Percentiles rank a stretch among this genome's conserved stretches.
Evolutionary conservation across 1,140 invertebrate genomes (phyloP).

Genomic region (Magallana ariakensis): DNA sequence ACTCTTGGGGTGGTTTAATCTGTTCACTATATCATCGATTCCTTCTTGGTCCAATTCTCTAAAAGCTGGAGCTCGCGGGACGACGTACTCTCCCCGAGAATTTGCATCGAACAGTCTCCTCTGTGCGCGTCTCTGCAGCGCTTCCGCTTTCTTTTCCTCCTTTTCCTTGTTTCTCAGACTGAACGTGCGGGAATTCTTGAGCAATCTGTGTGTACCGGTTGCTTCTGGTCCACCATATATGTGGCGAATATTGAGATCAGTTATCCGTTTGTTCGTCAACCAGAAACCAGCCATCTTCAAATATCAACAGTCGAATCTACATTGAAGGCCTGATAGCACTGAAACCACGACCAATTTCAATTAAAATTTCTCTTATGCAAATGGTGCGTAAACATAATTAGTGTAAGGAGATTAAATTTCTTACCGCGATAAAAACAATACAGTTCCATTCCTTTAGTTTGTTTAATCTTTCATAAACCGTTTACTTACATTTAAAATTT

Average conservation of each 20-base stretch:
- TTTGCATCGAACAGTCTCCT: constrained; percentile 20
- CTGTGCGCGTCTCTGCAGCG: neutral
- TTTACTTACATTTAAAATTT: neutral
- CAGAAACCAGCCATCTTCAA: neutral
- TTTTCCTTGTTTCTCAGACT: constrained; percentile 10
- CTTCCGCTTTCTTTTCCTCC: neutral
- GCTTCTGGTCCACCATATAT: constrained; percentile 6
- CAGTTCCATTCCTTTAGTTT: neutral
- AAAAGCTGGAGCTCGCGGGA: constrained; percentile 2
- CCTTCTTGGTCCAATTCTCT: constrained; percentile 12
- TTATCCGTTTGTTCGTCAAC: constrained; percentile 23
- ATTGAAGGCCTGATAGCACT: too few species aligned
- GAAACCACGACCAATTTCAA: too few species aligned
- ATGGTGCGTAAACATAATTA: constrained; percentile 4
- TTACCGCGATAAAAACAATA: constrained; percentile 10
- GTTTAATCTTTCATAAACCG: constrained; percentile 6
- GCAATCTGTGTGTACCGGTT: neutral
- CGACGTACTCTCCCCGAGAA: constrained; percentile 22
- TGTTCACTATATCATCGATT: neutral
- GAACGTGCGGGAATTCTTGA: neutral
- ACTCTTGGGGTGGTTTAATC: constrained; percentile 9
- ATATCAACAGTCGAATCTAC: too few species aligned
- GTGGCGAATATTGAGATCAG: constrained; percentile 12
- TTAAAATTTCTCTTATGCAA: neutral
- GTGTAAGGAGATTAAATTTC: constrained; percentile 32